Conservation (phyloP, 2,888 invertebrate species). For the Hipparchia sbordonii region DNA sequence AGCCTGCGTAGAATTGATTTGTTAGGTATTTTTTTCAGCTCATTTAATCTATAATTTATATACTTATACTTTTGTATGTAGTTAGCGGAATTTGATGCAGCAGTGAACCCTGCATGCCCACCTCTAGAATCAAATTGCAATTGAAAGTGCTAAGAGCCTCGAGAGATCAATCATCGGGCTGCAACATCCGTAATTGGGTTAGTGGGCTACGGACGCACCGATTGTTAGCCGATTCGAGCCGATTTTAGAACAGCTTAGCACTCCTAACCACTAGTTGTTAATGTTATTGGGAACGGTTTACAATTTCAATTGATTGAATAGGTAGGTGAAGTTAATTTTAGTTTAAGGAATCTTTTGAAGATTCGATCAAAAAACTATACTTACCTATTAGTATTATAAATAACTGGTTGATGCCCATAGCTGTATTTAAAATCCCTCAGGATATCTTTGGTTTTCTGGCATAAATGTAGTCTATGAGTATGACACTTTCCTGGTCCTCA, state of each 20-base stretch:
- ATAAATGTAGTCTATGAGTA: too few species aligned
- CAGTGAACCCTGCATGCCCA: neutral
- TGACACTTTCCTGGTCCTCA: too few species aligned
- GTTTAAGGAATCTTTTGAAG: too few species aligned
- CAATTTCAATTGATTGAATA: neutral
- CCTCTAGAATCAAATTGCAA: slow-evolving; percentile 18
- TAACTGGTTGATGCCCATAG: too few species aligned
- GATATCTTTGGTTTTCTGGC: too few species aligned
- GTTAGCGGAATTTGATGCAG: neutral
- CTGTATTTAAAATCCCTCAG: too few species aligned
- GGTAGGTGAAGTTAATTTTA: neutral
- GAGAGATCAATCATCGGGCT: slow-evolving; percentile 46
- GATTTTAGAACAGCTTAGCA: slow-evolving; percentile 17
- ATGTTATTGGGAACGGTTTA: neutral
- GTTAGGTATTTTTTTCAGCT: too few species aligned
- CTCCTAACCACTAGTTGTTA: neutral
- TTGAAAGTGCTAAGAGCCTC: slow-evolving; percentile 40
- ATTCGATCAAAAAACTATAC: too few species aligned
- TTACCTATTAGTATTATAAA: too few species aligned
- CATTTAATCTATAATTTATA: too few species aligned
- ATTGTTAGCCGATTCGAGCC: slow-evolving; percentile 19
- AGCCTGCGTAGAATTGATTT: neutral
- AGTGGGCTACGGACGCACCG: slow-evolving; percentile 27
- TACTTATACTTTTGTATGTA: neutral
- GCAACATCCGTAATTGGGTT: slow-evolving; percentile 44